Conservation (phyloP, 2,888 invertebrate genomes). For the Parasteatoda lunata region DNA sequence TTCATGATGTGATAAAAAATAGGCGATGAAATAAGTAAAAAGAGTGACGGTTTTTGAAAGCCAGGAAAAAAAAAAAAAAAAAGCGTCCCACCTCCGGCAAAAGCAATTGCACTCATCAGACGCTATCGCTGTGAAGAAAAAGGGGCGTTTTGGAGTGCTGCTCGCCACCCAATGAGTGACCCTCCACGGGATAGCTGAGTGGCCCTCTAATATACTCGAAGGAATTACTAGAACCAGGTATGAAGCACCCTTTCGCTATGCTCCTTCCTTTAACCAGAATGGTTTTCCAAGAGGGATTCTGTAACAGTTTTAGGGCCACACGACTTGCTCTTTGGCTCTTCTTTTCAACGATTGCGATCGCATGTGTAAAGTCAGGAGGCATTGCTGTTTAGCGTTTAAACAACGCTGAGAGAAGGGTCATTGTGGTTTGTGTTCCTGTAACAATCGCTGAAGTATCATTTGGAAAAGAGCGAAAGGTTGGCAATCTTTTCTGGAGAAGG, state of each 20-base stretch:
- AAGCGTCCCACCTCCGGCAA: conserved; percentile 53
- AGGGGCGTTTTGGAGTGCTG: conserved; percentile 49
- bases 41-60: conserved; percentile 11
- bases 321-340: conserved; percentile 43
- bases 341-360: conserved; percentile 39
- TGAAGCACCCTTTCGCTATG: conserved; percentile 44
- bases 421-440: conserved; percentile 37
- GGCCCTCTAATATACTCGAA: conserved; percentile 66
- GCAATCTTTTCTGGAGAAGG: conserved; percentile 16
- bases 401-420: conserved; percentile 59
- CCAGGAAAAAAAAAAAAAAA: conserved; percentile 5
- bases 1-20: conserved; percentile 16
- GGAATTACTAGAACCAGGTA: conserved; percentile 63
- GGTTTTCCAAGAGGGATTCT: conserved; percentile 48
- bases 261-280: conserved; percentile 39
- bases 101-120: conserved; percentile 44
- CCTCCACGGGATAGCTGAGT: conserved; percentile 54
- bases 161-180: conserved; percentile 64
- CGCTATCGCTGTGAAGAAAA: conserved; percentile 46
- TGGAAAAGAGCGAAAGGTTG: conserved; percentile 35
- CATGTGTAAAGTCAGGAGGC: conserved; percentile 12
- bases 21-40: conserved; percentile 38
- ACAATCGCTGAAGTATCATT: conserved; percentile 65
- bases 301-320: conserved; percentile 48
- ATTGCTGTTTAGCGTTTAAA: conserved; percentile 55